Percentiles rank a stretch among this genome's conserved stretches.
Conservation (phyloP, 2,888 invertebrate genomes). For the Lochmaea capreae region DNA sequence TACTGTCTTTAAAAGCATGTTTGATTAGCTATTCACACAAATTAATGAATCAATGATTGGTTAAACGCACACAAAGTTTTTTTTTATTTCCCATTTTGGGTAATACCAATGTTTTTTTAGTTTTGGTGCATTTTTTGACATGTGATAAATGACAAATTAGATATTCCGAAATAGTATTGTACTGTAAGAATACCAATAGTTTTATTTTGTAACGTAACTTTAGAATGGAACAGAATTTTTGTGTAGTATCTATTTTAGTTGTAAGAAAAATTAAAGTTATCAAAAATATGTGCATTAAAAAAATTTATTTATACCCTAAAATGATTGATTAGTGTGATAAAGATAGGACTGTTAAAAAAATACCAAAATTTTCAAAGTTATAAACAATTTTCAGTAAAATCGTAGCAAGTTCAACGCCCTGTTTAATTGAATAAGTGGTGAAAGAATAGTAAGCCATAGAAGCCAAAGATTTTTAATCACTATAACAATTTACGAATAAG, state of each 20-base stretch:
- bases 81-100: background rate
- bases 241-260: constrained; percentile 6
- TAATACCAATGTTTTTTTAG: background rate
- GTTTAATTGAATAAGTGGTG: too few species aligned
- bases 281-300: background rate
- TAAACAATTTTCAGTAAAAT: too few species aligned
- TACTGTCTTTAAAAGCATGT: background rate
- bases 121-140: background rate
- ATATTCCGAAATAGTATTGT: constrained; percentile 27
- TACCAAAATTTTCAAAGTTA: too few species aligned
- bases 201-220: constrained; percentile 19
- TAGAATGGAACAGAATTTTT: background rate
- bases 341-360: too few species aligned
- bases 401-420: too few species aligned
- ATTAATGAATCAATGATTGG: background rate
- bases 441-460: too few species aligned
- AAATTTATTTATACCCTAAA: background rate
- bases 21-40: background rate
- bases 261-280: constrained; percentile 3
- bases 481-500: too few species aligned
- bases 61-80: background rate
- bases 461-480: too few species aligned
- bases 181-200: constrained; percentile 26
- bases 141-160: constrained; percentile 26
- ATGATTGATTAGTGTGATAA: too few species aligned